A percentile compares a stretch with the other conserved stretches of the same genome.
Evolutionary conservation across 2,113 vertebrate species (phyloP).

Genomic region (Crotophaga sulcirostris): DNA sequence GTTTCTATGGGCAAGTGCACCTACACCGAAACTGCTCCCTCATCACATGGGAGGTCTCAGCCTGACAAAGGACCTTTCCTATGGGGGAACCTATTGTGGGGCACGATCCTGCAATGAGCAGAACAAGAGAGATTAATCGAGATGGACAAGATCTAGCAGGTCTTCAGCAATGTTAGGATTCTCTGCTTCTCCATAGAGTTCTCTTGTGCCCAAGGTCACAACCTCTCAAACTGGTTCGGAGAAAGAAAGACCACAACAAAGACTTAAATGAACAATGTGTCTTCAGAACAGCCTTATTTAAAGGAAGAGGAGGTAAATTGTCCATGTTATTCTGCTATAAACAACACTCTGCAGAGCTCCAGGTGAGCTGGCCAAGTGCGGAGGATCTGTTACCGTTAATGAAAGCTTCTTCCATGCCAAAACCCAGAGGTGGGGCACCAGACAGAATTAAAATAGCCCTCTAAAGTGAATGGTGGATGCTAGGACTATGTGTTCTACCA

Average conservation of each 20-base stretch:
- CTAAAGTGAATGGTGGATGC: neutral
- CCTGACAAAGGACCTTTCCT: neutral
- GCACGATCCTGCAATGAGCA: neutral
- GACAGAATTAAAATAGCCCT: constrained; percentile 29
- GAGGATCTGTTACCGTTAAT: constrained; percentile 25
- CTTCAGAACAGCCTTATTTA: neutral
- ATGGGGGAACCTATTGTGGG: neutral
- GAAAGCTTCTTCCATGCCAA: constrained; percentile 29
- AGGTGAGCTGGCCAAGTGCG: constrained; percentile 35
- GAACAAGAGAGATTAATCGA: neutral
- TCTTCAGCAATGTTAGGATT: neutral
- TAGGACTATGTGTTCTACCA: neutral
- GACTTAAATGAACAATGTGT: neutral
- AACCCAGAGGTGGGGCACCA: constrained; percentile 29
- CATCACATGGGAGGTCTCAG: neutral
- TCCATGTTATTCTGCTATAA: neutral
- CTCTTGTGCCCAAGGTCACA: neutral
- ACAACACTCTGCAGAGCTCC: constrained; percentile 1
- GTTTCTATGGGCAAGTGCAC: neutral
- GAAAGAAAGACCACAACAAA: neutral
- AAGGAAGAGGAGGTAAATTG: neutral
- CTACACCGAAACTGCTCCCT: neutral
- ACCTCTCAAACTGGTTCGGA: neutral
- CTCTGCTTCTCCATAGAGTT: neutral
- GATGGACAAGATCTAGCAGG: neutral